Conservation (phyloP, 2,113 vertebrate genomes). For the Ameiurus melas region DNA sequence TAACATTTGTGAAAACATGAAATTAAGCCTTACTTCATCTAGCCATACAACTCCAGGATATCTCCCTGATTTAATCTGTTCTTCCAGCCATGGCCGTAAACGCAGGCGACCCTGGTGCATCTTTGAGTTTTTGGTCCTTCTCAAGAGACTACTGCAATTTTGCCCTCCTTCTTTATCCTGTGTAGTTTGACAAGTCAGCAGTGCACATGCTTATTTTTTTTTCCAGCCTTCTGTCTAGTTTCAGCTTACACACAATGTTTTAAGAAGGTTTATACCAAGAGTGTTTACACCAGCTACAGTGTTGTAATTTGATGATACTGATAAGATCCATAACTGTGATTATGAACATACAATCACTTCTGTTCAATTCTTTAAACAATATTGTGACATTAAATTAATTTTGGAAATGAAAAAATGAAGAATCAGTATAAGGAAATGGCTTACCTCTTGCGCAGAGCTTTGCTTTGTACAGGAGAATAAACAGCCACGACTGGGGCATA, state of each 20-base stretch:
- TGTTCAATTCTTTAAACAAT: background rate
- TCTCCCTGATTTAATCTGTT: slow-evolving; percentile 74
- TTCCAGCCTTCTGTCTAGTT: background rate
- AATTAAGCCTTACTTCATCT: slow-evolving; percentile 66
- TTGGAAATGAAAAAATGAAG: background rate
- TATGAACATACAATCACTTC: background rate
- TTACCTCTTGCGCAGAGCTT: background rate
- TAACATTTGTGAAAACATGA: background rate
- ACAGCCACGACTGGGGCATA: slow-evolving; percentile 6
- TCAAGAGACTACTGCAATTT: background rate
- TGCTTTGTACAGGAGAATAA: background rate
- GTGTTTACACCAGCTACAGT: background rate
- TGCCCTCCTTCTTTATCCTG: slow-evolving; percentile 8
- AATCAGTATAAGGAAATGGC: slow-evolving; percentile 14
- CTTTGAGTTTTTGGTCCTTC: slow-evolving; percentile 20
- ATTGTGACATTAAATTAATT: background rate
- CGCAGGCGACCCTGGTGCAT: slow-evolving; percentile 74
- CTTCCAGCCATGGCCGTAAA: slow-evolving; percentile 75
- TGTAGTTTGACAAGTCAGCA: slow-evolving; percentile 17
- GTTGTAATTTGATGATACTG: slow-evolving; percentile 12
- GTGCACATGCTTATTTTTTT: background rate
- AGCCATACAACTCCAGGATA: slow-evolving; percentile 77
- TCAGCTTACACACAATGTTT: slow-evolving; percentile 8
- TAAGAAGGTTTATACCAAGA: background rate
- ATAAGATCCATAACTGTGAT: background rate